Evolutionary conservation across 2,113 vertebrate species (phyloP).

Genomic region (Thalassarche chlororhynchos): DNA sequence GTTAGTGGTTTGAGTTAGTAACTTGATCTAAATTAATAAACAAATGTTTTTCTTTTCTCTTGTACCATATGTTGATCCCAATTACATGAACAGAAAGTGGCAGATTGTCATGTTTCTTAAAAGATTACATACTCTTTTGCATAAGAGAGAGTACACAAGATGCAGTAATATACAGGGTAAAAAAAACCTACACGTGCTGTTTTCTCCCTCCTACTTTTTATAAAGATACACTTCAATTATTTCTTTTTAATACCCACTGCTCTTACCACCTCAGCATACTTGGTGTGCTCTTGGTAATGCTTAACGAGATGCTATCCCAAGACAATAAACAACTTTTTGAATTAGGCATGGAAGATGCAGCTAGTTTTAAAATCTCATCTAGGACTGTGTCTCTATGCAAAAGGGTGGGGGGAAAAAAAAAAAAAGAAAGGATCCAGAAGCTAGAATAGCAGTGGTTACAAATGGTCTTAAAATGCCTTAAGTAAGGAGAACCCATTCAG

Average conservation of each 20-base stretch:
- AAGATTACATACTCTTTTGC: constrained; percentile 71
- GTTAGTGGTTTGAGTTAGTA: constrained; percentile 69
- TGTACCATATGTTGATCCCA: constrained; percentile 69
- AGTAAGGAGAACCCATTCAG: constrained; percentile 53
- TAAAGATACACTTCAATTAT: constrained; percentile 59
- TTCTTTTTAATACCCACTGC: constrained; percentile 33
- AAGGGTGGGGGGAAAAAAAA: neutral
- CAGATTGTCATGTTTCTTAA: constrained; percentile 73
- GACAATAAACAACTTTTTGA: constrained; percentile 48
- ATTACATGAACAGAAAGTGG: constrained; percentile 73
- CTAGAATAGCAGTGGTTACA: constrained; percentile 62
- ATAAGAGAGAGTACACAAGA: constrained; percentile 64
- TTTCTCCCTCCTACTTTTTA: constrained; percentile 67
- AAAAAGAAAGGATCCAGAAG: constrained; percentile 10
- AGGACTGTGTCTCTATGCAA: constrained; percentile 45
- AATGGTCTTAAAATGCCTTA: constrained; percentile 41
- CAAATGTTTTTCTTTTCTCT: constrained; percentile 74
- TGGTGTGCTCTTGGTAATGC: constrained; percentile 1
- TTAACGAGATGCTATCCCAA: constrained; percentile 33
- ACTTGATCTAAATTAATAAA: constrained; percentile 79
- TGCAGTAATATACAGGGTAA: constrained; percentile 55
- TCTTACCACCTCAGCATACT: constrained; percentile 33
- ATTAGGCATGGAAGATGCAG: constrained; percentile 32
- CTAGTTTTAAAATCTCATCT: constrained; percentile 46
- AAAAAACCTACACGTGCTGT: constrained; percentile 48